Evolutionary conservation across 2,113 vertebrate species (phyloP).

Genomic region (Mormyrus iriodes): DNA sequence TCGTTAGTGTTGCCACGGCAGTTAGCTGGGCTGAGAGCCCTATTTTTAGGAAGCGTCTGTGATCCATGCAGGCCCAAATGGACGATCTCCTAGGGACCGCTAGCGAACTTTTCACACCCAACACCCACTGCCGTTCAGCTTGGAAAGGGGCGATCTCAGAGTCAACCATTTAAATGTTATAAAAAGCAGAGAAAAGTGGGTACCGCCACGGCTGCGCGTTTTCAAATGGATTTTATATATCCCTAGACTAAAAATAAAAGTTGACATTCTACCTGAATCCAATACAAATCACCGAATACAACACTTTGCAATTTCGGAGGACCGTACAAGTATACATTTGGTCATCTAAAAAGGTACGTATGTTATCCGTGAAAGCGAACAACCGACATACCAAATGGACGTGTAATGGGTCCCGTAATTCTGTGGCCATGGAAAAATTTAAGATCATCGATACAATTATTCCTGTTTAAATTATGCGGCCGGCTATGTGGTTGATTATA

Average conservation of each 20-base stretch:
- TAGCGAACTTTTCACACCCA: conserved; percentile 23
- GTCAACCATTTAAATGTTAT: conserved; percentile 5
- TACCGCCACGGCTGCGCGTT: not conserved
- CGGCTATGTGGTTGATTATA: not conserved
- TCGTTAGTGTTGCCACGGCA: not conserved
- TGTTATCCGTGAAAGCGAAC: not conserved
- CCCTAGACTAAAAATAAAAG: not conserved
- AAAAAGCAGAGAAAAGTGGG: not conserved
- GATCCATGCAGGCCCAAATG: not conserved
- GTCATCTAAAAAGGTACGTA: conserved; percentile 1
- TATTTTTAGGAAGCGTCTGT: not conserved
- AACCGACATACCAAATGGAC: not conserved
- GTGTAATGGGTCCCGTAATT: not conserved
- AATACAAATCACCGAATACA: not conserved
- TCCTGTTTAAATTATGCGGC: not conserved
- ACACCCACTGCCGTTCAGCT: conserved; percentile 4
- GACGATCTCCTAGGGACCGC: not conserved
- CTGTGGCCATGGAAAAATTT: not conserved
- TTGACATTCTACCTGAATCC: not conserved
- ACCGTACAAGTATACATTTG: not conserved
- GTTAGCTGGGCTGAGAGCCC: not conserved
- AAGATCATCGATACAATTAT: too few species aligned
- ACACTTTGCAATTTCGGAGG: not conserved
- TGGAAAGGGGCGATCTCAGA: conserved; percentile 6
- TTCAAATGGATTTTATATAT: conserved; percentile 6